Conservation (phyloP, 2,113 vertebrate species). For the Pluvianellus socialis region DNA sequence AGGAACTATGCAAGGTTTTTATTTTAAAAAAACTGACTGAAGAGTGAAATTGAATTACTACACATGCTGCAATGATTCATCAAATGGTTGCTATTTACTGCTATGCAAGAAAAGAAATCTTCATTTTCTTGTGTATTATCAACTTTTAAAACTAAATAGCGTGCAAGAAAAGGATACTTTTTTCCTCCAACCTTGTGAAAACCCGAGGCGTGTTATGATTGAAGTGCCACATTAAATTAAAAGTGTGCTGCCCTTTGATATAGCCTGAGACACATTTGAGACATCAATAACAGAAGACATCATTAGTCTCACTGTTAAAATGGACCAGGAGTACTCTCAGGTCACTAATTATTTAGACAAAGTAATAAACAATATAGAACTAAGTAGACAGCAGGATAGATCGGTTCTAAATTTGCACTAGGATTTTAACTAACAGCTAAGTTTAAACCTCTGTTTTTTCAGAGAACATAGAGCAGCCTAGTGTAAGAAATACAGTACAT, state of each 20-base stretch:
- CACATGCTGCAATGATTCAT: neutral
- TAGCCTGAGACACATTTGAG: neutral
- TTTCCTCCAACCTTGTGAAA: neutral
- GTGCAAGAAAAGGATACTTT: neutral
- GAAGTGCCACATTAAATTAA: constrained; percentile 10
- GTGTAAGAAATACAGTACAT: neutral
- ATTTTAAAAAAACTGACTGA: neutral
- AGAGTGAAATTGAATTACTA: neutral
- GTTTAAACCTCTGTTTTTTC: neutral
- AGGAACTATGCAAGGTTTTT: neutral
- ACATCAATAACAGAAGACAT: neutral
- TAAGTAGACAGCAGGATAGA: neutral
- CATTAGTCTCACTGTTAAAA: constrained; percentile 18
- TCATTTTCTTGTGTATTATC: neutral
- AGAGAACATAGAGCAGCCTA: neutral
- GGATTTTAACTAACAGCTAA: neutral
- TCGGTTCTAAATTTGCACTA: neutral
- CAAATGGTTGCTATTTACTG: neutral
- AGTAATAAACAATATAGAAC: constrained; percentile 1
- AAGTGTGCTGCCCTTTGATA: neutral
- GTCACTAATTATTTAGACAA: constrained; percentile 29
- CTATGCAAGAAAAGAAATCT: neutral
- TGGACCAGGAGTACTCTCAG: neutral
- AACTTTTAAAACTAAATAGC: constrained; percentile 1
- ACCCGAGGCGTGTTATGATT: neutral